Conservation (phyloP, 2,113 vertebrate genomes). For the Aramus guarauna region DNA sequence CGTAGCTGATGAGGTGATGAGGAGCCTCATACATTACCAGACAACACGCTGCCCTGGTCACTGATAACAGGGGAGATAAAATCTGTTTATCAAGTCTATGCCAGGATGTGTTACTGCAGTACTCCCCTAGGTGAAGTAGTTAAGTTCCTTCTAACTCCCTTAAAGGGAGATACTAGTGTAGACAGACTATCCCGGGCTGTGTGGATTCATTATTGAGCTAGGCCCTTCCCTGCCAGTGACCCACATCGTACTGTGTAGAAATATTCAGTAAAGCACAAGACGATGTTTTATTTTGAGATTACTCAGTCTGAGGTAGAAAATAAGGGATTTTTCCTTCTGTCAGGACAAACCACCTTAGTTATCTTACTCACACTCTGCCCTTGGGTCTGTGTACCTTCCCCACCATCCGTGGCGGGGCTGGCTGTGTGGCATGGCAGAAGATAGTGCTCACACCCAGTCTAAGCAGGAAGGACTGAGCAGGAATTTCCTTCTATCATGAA, state of each 20-base stretch:
- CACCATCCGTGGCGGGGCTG: background rate
- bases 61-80: background rate
- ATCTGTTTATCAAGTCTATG: background rate
- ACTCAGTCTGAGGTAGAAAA: background rate
- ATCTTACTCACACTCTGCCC: background rate
- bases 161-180: background rate
- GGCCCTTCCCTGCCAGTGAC: background rate
- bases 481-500: background rate
- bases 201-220: background rate
- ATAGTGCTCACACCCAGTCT: accelerated
- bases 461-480: background rate
- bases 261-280: background rate
- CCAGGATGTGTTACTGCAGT: background rate
- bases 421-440: accelerated
- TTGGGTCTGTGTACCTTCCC: background rate
- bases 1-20: background rate
- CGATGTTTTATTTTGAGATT: background rate
- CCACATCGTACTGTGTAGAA: background rate
- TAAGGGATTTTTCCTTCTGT: accelerated
- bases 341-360: background rate
- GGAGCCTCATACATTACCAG: background rate
- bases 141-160: background rate
- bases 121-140: background rate
- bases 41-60: background rate
- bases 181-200: background rate